Evolutionary conservation across 2,797 vertebrate species (phyloP), one percentile per base, ranked within the genome.

Genomic region (Anas bernieri): DNA sequence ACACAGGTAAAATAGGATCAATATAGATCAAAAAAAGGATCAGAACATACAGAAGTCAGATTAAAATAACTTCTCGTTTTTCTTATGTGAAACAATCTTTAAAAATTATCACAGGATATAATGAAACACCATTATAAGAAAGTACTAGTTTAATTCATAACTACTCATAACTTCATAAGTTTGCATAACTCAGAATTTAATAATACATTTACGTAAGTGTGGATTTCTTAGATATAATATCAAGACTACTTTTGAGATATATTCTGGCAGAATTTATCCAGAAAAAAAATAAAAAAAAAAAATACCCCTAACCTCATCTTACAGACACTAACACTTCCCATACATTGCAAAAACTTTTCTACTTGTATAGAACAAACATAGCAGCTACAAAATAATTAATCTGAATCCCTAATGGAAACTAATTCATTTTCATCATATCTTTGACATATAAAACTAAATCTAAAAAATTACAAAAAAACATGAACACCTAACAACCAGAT

Each of bases 11-110:
- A 95, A 78, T 9, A 69, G 37, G 80, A 87, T 95, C 73, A 64
- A 82, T 70, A 91, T 23, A 95, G 83, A 91, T 64, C 52, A 64
- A 94, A 83, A 83, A 92, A 30, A 43, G 63, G 33, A 93, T 86
- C 63, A 91, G 94, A 21, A 31, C 16, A 11, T 12, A 17, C 30
- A 41, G 21, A 55, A 72, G 23, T 17, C 95, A 81, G 68, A 93
- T 83, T 88, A 96, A 91, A 92, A 83, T 66, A 94, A 82, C 87
- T 82, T 89, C 58, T 17, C 48, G 17, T 28, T 90, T 94, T 95
- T 84, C 75, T 90, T 69, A 92, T 75, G 89, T 67, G 87, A 94
- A 94, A 88, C 63, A 93, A 72, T 94, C 76, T 81, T 91, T 75
- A 78, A 68, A 21, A 78, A 84, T 82, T 94, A 92, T 88, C 73